Percentiles rank a stretch among this genome's conserved stretches.
phyloP scores from a whole-genome alignment of 2,888 invertebrate species.

The Nasonia oneida region DNA sequence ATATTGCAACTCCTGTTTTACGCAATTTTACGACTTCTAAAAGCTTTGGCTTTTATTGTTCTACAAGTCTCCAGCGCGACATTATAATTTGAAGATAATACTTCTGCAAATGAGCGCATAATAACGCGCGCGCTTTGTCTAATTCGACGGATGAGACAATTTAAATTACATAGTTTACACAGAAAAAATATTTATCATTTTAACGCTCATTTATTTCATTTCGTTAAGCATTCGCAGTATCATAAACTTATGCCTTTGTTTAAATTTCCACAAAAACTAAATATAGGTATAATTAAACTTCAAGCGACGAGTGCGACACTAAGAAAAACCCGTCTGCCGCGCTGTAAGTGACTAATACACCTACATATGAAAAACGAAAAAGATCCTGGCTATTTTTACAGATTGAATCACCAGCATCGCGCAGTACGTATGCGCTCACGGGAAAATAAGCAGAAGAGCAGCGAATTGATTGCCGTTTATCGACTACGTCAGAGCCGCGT shows the following conservation, averaged over 20 bases:
- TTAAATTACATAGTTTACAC: not conserved
- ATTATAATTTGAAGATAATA: not conserved
- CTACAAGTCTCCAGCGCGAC: not conserved
- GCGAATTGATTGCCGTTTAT: slow-evolving; percentile 20
- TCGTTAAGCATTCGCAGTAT: no score
- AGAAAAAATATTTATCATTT: not conserved
- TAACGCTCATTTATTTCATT: no score
- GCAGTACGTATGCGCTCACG: no score
- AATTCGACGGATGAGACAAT: not conserved
- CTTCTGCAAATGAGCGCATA: not conserved
- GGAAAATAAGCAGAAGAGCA: not conserved
- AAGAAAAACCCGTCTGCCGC: not conserved
- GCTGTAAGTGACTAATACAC: not conserved
- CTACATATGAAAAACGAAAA: not conserved
- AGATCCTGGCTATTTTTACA: slow-evolving; percentile 42
- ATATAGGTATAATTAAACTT: no score
- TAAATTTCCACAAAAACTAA: no score
- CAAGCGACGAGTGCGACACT: no score
- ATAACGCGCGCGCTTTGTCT: not conserved
- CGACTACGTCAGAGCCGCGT: slow-evolving; percentile 31
- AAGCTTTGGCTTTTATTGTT: not conserved
- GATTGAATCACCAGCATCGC: slow-evolving; percentile 37
- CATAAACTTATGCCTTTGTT: no score
- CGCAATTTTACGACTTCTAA: not conserved
- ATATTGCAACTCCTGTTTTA: not conserved